Evolutionary conservation across 2,888 invertebrate genomes (phyloP), one percentile per base, ranked within the genome.

Genomic region (Eurois occulta): DNA sequence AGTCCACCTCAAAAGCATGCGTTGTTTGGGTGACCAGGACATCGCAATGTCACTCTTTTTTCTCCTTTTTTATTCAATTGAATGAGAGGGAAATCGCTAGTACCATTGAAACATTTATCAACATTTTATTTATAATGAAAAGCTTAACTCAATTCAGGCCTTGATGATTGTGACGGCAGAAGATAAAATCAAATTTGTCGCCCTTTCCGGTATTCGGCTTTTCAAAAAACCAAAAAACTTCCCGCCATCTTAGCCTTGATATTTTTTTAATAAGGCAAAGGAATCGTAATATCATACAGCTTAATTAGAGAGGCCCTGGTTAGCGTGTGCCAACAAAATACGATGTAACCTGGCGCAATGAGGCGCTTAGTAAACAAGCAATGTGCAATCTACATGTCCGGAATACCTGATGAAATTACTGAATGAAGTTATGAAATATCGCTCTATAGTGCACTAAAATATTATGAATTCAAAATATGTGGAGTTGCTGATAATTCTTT

Each of bases 361-460:
- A 64, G 7, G n/a, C 64, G 6, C n/a, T 64, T 64, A 64, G 16
- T 1, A 64, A 38, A 38, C 64, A n/a, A 64, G n/a, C 16, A n/a
- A 38, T 2, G 38, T 38, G 38, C 13, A 6, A 64, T 38, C 64
- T 24, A 41, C 38, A 38, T 16, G 24, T 38, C 38, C 38, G 5
- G 64, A 38, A n/a, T 41, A 38, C 64, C 64, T 64, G 38, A 38
- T 35, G 62, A 62, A 58, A 58, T 58, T 58, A 55, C 55, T 55
- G 28, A 7, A 28, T 28, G 16, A 58, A 58, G 28, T 58, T 28
- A 18, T 10, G 10, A 60, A 62, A 21, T 62, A 21, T 35, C 10
- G 21, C 35, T 62, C 18, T 32, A 10, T 60, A 60, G 32, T 32
- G 28, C 60, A 60, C 7, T 21, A 18, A 32, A 60, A 60, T 18